Base-by-base conservation (phyloP, 2,888 invertebrate genomes). In the Cyclophora albipunctata region DNA sequence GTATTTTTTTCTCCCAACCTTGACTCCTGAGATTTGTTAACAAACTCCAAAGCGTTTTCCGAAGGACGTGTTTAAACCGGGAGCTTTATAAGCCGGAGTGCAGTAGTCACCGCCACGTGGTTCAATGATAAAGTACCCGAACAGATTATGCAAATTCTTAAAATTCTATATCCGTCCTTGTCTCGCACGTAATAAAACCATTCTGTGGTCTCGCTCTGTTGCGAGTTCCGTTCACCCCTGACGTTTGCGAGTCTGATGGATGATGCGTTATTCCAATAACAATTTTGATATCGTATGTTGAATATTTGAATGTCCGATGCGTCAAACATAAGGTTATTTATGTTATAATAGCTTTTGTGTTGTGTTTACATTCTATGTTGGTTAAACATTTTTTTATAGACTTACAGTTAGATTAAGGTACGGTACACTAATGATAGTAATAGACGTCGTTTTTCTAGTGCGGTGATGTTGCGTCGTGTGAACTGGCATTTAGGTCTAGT, bases 91-190 rank as follows among this genome's bases (percentile, higher is more conserved):
- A 85, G 84, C 87, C 84, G 75, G 73, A 82, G 71, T 88, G 88
- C 87, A 86, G 83, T 86, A 87, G 88, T 87, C 88, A 88, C 82
- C 80, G 81, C 84, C 88, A 88, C 88, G 88, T 88, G 88, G 85
- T 87, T 80, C 85, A 79, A 86, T 88, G 87, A 88, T 87, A 87
- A 88, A 88, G 85, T 88, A 74, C 87, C 81, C 80, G 68, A 76
- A 75, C 83, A 86, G 88, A 87, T 88, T 88, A 88, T 88, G 88
- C 87, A 88, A 88, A 88, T 88, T 82, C 78, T 82, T 77, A 73
- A 83, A 86, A 79, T 81, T 84, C 70, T 73, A 73, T 69, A 62
- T 62, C 70, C 65, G 57, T 81, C 80, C 69, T 70, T 62, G 64
- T 85, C 71, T 53, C 55, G 57, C 78, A 45, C 59, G 61, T 53